Conservation (phyloP, 1,140 invertebrate genomes). For the Heliconius melpomene region DNA sequence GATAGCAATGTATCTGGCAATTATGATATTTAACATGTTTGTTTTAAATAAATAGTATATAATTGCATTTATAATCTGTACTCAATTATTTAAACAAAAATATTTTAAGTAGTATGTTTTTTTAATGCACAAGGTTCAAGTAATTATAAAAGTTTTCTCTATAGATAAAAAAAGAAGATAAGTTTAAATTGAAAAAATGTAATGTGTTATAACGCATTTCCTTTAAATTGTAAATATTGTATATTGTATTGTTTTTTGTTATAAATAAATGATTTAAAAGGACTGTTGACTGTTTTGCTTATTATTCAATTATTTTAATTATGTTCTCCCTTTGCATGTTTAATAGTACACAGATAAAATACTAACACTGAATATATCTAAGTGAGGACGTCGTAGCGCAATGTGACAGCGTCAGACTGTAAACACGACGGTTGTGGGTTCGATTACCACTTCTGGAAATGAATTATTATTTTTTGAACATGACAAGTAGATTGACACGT, state of each 20-base stretch:
- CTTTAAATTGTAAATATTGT: constrained; percentile 24
- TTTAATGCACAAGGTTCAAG: not conserved
- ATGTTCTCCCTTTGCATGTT: too few species aligned
- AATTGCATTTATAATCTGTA: not conserved
- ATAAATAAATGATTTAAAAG: constrained; percentile 24
- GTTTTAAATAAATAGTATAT: not conserved
- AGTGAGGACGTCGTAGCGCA: not conserved
- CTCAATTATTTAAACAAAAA: too few species aligned
- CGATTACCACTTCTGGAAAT: too few species aligned
- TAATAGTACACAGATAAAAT: not conserved
- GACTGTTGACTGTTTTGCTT: not conserved
- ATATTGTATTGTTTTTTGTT: constrained; percentile 27
- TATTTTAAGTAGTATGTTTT: too few species aligned
- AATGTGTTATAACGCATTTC: constrained; percentile 21
- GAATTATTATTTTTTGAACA: too few species aligned
- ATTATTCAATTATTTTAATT: not conserved
- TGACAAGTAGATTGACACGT: too few species aligned
- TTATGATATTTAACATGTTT: not conserved
- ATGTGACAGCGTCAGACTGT: too few species aligned
- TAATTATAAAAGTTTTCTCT: not conserved
- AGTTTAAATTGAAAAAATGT: not conserved
- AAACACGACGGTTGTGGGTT: too few species aligned
- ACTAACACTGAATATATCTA: not conserved
- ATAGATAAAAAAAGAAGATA: not conserved
- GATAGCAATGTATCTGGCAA: not conserved